A percentile compares a stretch with the other conserved stretches of the same genome.
Evolutionary conservation across 2,797 vertebrate genomes (phyloP).

Genomic region (Acanthornis magna): DNA sequence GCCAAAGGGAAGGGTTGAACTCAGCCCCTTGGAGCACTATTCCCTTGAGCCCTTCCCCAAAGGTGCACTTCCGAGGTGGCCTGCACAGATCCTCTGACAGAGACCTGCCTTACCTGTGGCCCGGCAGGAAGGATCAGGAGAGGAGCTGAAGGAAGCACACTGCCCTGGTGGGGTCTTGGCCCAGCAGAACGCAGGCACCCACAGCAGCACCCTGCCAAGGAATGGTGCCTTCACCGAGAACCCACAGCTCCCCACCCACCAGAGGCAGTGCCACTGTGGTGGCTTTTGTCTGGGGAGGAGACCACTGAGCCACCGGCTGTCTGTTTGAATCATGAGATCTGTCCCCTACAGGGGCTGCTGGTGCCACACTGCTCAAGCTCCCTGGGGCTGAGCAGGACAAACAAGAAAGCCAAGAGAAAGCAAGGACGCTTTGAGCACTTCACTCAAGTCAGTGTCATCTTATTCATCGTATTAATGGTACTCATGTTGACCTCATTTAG

Average conservation of each 20-base stretch:
- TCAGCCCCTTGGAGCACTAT: background rate
- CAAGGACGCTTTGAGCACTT: background rate
- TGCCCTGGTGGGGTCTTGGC: background rate
- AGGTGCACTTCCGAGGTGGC: background rate
- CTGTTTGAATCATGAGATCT: background rate
- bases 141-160: background rate
- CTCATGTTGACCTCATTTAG: constrained; percentile 15
- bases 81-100: background rate
- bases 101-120: background rate
- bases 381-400: background rate
- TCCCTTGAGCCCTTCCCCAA: background rate
- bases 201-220: background rate
- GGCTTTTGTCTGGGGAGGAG: background rate
- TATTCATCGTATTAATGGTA: background rate
- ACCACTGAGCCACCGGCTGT: background rate
- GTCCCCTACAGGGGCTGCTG: background rate
- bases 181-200: background rate
- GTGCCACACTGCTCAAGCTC: background rate
- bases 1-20: background rate
- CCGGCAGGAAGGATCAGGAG: background rate
- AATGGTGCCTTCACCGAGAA: background rate
- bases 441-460: background rate
- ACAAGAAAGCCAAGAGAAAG: background rate
- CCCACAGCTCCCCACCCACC: background rate
- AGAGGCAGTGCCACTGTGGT: background rate